A percentile compares a stretch with the other conserved stretches of the same genome.
Evolutionary conservation across 2,113 vertebrate species (phyloP).

Genomic region (Scalopus aquaticus): DNA sequence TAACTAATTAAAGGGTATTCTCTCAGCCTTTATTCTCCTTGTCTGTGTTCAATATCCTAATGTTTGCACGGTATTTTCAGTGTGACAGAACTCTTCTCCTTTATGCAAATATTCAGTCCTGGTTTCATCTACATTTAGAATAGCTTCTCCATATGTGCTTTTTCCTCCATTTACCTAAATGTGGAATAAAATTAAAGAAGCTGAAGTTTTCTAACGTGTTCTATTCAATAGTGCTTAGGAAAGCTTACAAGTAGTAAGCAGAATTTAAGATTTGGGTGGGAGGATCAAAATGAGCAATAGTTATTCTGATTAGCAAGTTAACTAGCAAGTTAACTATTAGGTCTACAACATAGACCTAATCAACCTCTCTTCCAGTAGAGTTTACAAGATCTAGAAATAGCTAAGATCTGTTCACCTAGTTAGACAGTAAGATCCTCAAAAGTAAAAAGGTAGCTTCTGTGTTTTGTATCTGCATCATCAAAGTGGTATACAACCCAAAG

Average conservation of each 20-base stretch:
- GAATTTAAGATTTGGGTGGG: not conserved
- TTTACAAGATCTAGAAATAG: not conserved
- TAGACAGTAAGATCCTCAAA: not conserved
- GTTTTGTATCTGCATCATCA: not conserved
- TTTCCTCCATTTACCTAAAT: not conserved
- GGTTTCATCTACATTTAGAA: not conserved
- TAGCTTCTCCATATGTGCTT: not conserved
- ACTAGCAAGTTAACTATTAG: not conserved
- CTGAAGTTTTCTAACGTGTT: not conserved
- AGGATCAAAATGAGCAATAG: not conserved
- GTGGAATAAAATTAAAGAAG: not conserved
- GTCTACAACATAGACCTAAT: not conserved
- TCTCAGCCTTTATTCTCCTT: not conserved
- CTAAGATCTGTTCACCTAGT: not conserved
- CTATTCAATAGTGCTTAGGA: not conserved
- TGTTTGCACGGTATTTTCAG: not conserved
- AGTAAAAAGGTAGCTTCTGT: not conserved
- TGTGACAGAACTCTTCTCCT: not conserved
- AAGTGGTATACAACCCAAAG: not conserved
- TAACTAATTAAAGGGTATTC: not conserved
- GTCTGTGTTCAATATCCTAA: not conserved
- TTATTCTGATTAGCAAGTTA: not conserved
- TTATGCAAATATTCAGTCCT: not conserved
- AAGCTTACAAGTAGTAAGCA: not conserved
- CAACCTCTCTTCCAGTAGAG: not conserved